Conservation (phyloP, 2,797 vertebrate genomes). For the Yasuhikotakia modesta region DNA sequence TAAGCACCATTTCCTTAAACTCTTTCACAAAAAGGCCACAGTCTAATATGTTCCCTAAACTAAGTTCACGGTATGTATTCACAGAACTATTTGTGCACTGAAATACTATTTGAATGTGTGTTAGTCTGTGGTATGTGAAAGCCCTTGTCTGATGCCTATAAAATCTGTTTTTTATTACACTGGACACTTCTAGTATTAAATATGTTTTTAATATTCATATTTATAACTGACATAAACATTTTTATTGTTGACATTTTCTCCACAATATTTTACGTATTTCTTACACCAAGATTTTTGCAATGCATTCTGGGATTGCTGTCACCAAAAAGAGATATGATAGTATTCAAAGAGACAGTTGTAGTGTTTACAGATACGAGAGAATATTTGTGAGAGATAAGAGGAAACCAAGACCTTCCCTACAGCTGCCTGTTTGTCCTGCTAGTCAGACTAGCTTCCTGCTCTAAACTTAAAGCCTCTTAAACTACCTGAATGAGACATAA, state of each 20-base stretch:
- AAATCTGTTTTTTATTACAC: neutral
- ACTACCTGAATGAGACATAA: slow-evolving; percentile 24
- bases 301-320: too few species aligned
- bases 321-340: too few species aligned
- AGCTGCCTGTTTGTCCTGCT: slow-evolving; percentile 9
- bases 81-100: too few species aligned
- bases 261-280: too few species aligned
- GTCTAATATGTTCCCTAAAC: too few species aligned
- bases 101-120: slow-evolving; percentile 16
- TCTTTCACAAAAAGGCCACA: neutral
- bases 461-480: slow-evolving; percentile 14
- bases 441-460: neutral
- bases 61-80: too few species aligned
- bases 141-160: neutral
- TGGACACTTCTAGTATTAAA: too few species aligned
- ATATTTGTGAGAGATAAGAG: neutral
- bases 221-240: too few species aligned
- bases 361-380: neutral
- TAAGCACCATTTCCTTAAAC: neutral
- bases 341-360: neutral
- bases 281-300: too few species aligned
- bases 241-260: too few species aligned
- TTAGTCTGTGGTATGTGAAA: neutral
- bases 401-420: neutral
- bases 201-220: neutral